Conservation (phyloP, 1,140 invertebrate species). For the Zaprionus africanus region DNA sequence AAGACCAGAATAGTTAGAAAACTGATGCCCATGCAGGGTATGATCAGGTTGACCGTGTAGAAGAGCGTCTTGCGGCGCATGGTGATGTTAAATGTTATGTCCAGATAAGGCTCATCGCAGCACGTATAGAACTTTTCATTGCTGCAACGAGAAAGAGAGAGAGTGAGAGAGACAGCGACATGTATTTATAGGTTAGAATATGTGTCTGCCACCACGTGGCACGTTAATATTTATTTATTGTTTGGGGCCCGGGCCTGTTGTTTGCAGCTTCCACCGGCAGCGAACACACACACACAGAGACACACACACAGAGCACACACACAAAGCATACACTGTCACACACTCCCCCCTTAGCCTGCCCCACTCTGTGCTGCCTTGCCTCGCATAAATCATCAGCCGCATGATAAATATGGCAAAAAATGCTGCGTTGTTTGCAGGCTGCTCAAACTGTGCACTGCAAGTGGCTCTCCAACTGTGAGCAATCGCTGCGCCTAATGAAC, state of each 20-base stretch:
- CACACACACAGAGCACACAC: conserved; percentile 12
- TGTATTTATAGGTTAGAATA: conserved; percentile 35
- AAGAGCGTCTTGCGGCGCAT: conserved; percentile 98
- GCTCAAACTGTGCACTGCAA: conserved; percentile 30
- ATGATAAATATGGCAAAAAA: conserved; percentile 67
- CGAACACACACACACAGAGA: conserved; percentile 27
- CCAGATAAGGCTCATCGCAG: conserved; percentile 97
- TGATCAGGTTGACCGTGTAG: conserved; percentile 98
- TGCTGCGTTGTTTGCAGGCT: conserved; percentile 50
- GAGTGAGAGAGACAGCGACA: neutral
- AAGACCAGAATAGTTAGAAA: conserved; percentile 99
- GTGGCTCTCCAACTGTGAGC: conserved; percentile 30
- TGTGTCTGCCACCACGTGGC: conserved; percentile 20
- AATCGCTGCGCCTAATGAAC: conserved; percentile 37
- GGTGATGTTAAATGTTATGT: conserved; percentile 99
- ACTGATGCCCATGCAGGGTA: conserved; percentile 98
- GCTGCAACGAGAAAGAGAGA: conserved; percentile 85
- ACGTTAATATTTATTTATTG: conserved; percentile 64
- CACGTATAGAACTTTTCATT: conserved; percentile 98
- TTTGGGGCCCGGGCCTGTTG: conserved; percentile 29
- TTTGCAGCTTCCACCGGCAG: conserved; percentile 43
- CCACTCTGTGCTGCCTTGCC: neutral
- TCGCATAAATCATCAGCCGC: conserved; percentile 64
- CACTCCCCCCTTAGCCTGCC: conserved; percentile 14
- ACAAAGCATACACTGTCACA: conserved; percentile 12